Base-by-base conservation (phyloP, 2,797 vertebrate genomes). In the Enteromius unitaeniatus region DNA sequence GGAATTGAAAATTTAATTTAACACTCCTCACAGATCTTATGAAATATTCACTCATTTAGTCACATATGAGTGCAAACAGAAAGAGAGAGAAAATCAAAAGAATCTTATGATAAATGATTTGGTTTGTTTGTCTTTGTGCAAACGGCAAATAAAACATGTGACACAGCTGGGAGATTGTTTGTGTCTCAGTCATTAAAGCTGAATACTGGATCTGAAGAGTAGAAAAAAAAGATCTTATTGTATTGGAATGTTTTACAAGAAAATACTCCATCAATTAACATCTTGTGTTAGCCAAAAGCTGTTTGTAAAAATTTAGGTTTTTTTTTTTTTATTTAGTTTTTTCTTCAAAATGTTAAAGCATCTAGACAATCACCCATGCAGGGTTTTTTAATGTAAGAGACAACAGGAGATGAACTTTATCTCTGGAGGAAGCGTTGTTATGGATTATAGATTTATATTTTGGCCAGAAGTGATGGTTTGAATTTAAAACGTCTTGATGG, bases 21-120 rank as follows among this genome's bases (percentile, higher is more conserved):
- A 21, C 51, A 21, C 17, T 53, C 49, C 17, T 21, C 51, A 74
- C 42, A 42, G 62, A 76, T 84, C 65, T 83, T 1, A 73, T 55
- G 53, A 58, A 83, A 77, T 70, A 60, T 19, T 68, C n/a, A 65
- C 47, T 37, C 13, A 64, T 17, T 31, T 3, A 15, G 23, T 19
- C 47, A 53, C 5, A 65, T 6, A 37, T 1, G 6, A 26, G 23
- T 7, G 9, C 23, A 26, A 76, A 70, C 11, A 49, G 74, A 62
- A 11, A 49, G 23, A 37, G 21, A 78, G 15, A 76, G 37, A 47
- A 21, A 37, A n/a, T 1, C 13, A 15, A 34, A 76, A 7, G 78
- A 45, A 83, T 13, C 80, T 40, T 8, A 17, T 62, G 53, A 62
- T 65, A 64, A 26, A 68, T 42, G 8, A 67, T 51, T 51, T 6